Base-by-base conservation (phyloP, 2,113 vertebrate species). In the Melanocharis versteri region DNA sequence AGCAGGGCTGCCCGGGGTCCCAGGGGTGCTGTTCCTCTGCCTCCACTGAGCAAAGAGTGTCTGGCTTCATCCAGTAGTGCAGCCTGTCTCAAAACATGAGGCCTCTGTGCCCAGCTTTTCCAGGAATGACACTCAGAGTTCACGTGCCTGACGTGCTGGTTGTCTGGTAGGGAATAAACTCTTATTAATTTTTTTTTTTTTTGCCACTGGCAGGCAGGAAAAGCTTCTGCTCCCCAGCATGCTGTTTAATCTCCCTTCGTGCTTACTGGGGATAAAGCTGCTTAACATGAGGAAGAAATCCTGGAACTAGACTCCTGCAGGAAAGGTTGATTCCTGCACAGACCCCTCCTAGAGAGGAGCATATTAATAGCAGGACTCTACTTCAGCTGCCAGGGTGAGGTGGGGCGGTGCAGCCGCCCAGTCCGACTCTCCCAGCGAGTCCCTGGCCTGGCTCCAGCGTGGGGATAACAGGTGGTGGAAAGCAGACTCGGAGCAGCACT, bases 201-300 rank as follows among this genome's bases (percentile, higher is more conserved):
- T 66, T n/a, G 48, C 65, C 64, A 17, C 75, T 71, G 85, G 53
- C 65, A 90, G 69, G 82, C 83, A 89, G 93, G 72, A 92, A 82
- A 92, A 91, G 42, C 90, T 93, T 9, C 61, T 91, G 66, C 70
- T 94, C 77, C 60, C 70, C 66, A 28, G 61, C 66, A 37, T 0
- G 2, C 56, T 54, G 71, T 45, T 90, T 97, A 97, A 97, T 97
- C 96, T 84, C 15, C 21, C 58, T 65, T 44, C 4, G 33, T 95
- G 93, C 86, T 97, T 91, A 66, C 42, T 84, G 87, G 35, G 92
- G 65, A 81, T 92, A 94, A 97, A 97, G 86, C 97, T 92, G 89
- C 94, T 96, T 96, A 94, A 71, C 18, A 3, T 39, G 57, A 78
- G 66, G 95, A 80, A 78, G 83, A 96, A 95, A 94, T 80, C 82